Base-by-base conservation (phyloP, 2,888 invertebrate species). In the Chouioia cunea region DNA sequence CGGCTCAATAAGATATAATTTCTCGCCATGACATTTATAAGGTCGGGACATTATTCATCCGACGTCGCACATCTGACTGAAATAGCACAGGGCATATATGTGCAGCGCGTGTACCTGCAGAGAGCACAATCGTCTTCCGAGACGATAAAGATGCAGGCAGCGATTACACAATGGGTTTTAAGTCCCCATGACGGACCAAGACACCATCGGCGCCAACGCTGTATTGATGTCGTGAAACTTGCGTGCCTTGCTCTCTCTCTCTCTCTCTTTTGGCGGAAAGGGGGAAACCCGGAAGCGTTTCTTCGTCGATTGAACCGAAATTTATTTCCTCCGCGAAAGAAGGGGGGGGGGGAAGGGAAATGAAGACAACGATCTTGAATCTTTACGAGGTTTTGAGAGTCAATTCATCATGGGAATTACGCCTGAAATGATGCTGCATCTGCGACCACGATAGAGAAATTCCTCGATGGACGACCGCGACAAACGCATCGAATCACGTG, bases 351-450 rank as follows among this genome's bases (percentile, higher is more conserved):
- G 47, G 4, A 46, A 44, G 65, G 46, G 20, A 57, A 54, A n/a
- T n/a, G n/a, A n/a, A 67, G 73, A 76, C 69, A 73, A 58, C 65
- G 46, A 73, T 58, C 70, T 73, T 68, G 73, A 70, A 65, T 77
- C 79, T 82, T 79, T 79, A 79, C 77, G 79, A 78, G 76, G 75
- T 78, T 78, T 78, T 76, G 65, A 79, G 75, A 76, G 76, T 67
- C 70, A 75, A 64, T 73, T 74, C 74, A 78, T 79, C 77, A 76
- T 76, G 76, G 71, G 63, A 70, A 76, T 73, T 70, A 59, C 52
- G 18, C 43, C 47, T 20, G 53, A 62, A 75, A 71, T 63, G 73
- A 69, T 60, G 73, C 71, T 68, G 58, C 56, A 62, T 43, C 18
- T 53, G 10, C 54, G 18, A 43, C 60, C 46, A 18, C 46, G 36